Base-by-base conservation (phyloP, 2,113 vertebrate genomes). In the Prionailurus bengalensis region DNA sequence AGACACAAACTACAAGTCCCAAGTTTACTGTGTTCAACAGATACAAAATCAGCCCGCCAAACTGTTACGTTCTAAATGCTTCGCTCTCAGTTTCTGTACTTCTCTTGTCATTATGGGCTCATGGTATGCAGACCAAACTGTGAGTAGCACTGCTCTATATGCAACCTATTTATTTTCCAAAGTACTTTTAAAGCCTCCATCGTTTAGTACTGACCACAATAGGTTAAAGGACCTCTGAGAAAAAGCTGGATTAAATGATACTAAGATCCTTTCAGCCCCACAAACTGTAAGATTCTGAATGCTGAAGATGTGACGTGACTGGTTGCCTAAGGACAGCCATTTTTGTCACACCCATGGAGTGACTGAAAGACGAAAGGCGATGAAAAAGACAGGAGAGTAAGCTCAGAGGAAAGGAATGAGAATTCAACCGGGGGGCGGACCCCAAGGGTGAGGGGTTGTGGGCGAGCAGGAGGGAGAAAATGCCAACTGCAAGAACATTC, bases 261-360 rank as follows among this genome's bases (percentile, higher is more conserved):
- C 92, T 70, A 92, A 78, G 76, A 42, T 86, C 66, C 81, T 79
- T 91, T 53, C 53, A 91, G 65, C 31, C 45, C 23, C 7, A 91
- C 65, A 80, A 80, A 63, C 45, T 55, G 48, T 63, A 78, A 15
- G 83, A 83, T 42, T 85, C 39, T 78, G 71, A 92, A 63, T 25
- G 81, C 65, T 81, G 29, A 96, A 92, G 76, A 92, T 61, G 76
- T n/a, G 83, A 63, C 23, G 13, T 87, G 88, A 92, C 39, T 61
- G 51, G 66, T 5, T 36, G n/a, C 87, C 73, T 55, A 73, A 65
- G 36, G 86, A 71, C 12, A 65, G 55, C 36, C 68, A 79, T 27
- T 84, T 84, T 19, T 93, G 79, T 84, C 39, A 61, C 11, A 51
- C 10, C 39, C 31, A 33, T 8, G 19, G 25, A 83, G n/a, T 27